Conservation (phyloP, 2,113 vertebrate species). For the Pygoscelis adeliae region DNA sequence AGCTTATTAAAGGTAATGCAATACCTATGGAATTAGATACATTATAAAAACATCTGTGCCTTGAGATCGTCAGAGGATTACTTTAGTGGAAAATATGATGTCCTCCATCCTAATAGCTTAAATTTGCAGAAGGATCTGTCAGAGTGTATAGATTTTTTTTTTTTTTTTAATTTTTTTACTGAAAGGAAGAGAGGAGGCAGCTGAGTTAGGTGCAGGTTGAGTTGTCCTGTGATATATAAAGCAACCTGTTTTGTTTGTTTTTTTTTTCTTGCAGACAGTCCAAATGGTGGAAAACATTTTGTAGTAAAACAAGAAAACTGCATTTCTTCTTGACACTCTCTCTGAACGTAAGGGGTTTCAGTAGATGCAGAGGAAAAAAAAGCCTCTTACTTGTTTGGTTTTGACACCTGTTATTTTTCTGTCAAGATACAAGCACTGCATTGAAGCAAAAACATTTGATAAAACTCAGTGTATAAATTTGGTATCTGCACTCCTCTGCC, state of each 20-base stretch:
- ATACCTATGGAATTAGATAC: conserved; percentile 2
- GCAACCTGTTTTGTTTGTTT: neutral
- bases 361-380: neutral
- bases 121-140: neutral
- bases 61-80: neutral
- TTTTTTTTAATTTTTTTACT: neutral
- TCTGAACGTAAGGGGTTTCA: neutral
- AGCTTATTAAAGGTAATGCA: neutral
- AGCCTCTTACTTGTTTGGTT: neutral
- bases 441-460: neutral
- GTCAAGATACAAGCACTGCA: neutral
- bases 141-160: neutral
- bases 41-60: conserved; percentile 14
- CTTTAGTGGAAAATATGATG: conserved; percentile 11
- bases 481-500: neutral
- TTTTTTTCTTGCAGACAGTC: neutral
- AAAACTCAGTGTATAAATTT: neutral
- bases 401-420: neutral
- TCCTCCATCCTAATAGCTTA: neutral
- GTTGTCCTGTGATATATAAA: neutral
- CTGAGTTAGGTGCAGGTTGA: neutral
- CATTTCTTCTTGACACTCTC: neutral
- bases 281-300: neutral
- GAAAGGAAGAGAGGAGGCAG: neutral
- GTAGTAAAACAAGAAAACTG: neutral